Base-by-base conservation (phyloP, 2,888 invertebrate genomes). In the Nephrotoma guestfalica region DNA sequence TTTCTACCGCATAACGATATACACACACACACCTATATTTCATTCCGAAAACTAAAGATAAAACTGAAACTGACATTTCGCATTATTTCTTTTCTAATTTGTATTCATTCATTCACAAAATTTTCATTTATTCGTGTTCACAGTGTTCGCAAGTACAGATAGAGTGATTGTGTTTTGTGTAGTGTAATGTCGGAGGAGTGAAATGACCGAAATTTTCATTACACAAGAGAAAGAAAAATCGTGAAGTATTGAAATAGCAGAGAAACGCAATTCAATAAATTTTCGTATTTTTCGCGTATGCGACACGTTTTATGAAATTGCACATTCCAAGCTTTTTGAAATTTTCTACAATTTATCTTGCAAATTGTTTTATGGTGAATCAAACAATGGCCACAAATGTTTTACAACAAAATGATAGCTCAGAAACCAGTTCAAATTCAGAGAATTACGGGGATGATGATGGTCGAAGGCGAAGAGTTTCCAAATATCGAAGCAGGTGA, bases 361-460 rank as follows among this genome's bases (percentile, higher is more conserved):
- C 71, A 6, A 84, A 84, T 84, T 84, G 84, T 84, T 42, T 71
- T 71, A 30, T 71, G 30, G 71, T 84, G n/a, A 84, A 85, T 85
- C 41, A 85, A 43, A 85, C 18, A 51, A 86, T 86, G 86, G 51
- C 86, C 30, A 43, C 86, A 86, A 86, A 41, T 86, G 41, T 51
- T 40, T 41, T 51, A 18, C 86, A 57, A 51, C 51, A 57, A 11
- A 87, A 87, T 45, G 89, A 92, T 88, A 90, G 91, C n/a, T 93
- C 92, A 88, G 92, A 92, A 89, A 57, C 51, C n/a, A 96, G 96
- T 90, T 97, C 96, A 89, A 97, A 96, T 90, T 96, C 96, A 40
- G 97, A 96, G 91, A 97, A 97, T 90, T 96, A 96, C 89, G 93
- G 94, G 89, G 94, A 95, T 89, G 94, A 94, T 87, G 96, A 96